Conservation (phyloP, 2,113 vertebrate genomes). For the Solenodon paradoxus region DNA sequence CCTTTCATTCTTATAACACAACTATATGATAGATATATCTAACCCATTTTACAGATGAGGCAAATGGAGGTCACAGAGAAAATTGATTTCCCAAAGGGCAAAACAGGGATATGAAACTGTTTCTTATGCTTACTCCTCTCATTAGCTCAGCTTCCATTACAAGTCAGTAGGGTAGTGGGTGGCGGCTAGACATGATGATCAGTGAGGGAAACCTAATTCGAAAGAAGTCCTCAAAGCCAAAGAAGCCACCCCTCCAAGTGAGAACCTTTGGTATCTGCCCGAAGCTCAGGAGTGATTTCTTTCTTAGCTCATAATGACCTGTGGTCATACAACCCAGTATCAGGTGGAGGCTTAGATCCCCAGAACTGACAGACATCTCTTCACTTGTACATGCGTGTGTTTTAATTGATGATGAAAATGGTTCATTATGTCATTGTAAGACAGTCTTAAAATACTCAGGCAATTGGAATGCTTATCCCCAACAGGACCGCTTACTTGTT, state of each 20-base stretch:
- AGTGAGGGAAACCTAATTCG: background rate
- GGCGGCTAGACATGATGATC: background rate
- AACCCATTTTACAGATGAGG: background rate
- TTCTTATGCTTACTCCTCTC: background rate
- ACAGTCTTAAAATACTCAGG: background rate
- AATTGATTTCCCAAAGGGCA: background rate
- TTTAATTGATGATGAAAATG: background rate
- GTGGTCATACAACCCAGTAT: no score
- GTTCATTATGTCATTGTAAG: background rate
- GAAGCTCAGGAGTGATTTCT: background rate
- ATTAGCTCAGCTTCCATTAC: background rate
- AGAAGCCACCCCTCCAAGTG: background rate
- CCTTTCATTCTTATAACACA: background rate
- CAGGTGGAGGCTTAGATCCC: background rate
- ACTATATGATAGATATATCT: background rate
- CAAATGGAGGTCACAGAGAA: background rate
- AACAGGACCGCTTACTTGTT: background rate
- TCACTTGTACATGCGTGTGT: background rate
- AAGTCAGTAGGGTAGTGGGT: accelerated
- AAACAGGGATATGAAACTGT: background rate
- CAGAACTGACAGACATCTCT: background rate
- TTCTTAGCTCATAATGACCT: background rate
- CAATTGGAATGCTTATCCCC: background rate
- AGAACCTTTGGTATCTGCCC: background rate
- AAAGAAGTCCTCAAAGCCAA: background rate